Conservation (phyloP, 2,888 invertebrate species). For the Platycheirus rosarum region DNA sequence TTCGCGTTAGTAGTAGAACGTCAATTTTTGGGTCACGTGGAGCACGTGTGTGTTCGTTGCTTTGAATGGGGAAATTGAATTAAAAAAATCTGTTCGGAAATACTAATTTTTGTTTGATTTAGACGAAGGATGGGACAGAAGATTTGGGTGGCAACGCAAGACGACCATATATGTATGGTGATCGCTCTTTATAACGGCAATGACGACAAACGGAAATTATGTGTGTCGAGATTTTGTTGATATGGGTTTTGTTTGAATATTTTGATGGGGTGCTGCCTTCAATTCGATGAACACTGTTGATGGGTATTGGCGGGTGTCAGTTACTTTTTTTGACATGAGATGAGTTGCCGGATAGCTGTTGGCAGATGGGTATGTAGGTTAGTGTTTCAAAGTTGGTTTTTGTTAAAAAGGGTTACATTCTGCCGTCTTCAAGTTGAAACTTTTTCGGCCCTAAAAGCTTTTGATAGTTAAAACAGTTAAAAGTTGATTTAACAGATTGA, state of each 20-base stretch:
- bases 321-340: too few species aligned
- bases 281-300: too few species aligned
- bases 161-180: not conserved
- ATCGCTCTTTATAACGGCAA: not conserved
- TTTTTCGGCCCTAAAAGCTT: too few species aligned
- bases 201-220: not conserved
- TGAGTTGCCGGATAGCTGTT: too few species aligned
- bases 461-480: too few species aligned
- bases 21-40: slow-evolving; percentile 65
- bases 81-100: not conserved
- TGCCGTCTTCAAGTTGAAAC: too few species aligned
- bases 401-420: too few species aligned
- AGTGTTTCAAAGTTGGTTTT: too few species aligned
- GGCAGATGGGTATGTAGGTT: too few species aligned
- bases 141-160: not conserved
- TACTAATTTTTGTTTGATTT: not conserved
- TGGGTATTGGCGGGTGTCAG: too few species aligned
- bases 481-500: too few species aligned
- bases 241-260: not conserved
- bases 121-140: not conserved
- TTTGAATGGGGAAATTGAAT: slow-evolving; percentile 5
- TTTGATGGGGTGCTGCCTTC: not conserved
- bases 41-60: slow-evolving; percentile 63
- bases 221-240: not conserved
- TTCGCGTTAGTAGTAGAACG: slow-evolving; percentile 1